These are phyloP conservation scores for Notiomystis cincta DNA, from an alignment of 2,113 vertebrate genomes.

Conservation along the genomic window DNA sequence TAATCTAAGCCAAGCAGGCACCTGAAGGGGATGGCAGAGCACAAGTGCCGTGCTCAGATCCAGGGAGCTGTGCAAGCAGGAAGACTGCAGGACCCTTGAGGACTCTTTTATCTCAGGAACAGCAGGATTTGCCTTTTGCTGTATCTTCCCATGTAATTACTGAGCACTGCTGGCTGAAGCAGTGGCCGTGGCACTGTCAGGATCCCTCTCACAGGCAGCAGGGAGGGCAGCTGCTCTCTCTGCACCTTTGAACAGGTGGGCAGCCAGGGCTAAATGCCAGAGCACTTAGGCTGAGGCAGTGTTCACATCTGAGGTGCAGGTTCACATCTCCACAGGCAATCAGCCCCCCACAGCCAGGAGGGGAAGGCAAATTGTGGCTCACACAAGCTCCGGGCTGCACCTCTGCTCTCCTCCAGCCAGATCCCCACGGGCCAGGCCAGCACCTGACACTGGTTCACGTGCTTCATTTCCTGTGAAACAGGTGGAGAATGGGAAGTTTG, in stretches of 20 bases:
- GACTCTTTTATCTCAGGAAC: background rate
- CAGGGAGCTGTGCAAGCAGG: background rate
- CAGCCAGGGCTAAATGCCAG: background rate
- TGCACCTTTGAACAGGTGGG: rapidly evolving
- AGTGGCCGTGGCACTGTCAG: rapidly evolving
- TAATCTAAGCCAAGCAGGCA: background rate
- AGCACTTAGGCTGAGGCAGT: too few species aligned
- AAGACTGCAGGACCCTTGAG: background rate
- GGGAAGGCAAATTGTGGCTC: background rate
- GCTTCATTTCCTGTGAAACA: background rate
- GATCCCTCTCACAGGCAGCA: rapidly evolving
- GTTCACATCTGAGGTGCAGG: too few species aligned
- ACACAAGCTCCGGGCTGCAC: background rate
- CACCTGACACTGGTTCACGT: background rate
- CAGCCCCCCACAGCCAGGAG: background rate
- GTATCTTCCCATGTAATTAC: background rate
- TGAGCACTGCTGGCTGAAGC: background rate
- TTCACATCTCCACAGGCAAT: background rate
- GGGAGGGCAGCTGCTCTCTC: background rate
- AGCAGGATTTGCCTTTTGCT: background rate
- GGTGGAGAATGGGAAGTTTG: background rate
- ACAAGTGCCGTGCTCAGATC: background rate
- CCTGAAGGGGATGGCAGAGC: background rate
- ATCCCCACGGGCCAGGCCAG: background rate
- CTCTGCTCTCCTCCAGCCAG: background rate